Evolutionary conservation across 2,797 vertebrate genomes (phyloP), one percentile per base, ranked within the genome.

Genomic region (Ctenochaetus hawaiiensis): DNA sequence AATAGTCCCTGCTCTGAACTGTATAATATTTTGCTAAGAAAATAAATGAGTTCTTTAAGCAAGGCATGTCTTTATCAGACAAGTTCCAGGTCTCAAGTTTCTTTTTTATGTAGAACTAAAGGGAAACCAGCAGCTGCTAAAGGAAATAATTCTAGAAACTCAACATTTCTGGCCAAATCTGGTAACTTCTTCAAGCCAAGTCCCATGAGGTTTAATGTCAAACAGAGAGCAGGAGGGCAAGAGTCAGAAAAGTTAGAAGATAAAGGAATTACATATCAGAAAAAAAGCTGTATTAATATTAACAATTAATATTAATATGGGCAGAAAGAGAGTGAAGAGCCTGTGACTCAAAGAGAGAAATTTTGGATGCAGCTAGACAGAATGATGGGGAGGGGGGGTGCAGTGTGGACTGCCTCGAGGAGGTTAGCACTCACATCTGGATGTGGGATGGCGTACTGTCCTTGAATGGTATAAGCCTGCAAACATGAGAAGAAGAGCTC

Each of bases 401-500:
- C 58, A 82, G 84, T 47, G 80, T 62, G 68, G 77, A 59, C 77
- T 82, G 90, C 66, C 78, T 81, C 2, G 1, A 54, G 56, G 77
- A 41, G 66, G 63, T 77, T 61, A 75, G 80, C 87, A 99, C 98
- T 99, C 97, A 99, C 98, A 94, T 99, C 98, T 81, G 98, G 98
- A 94, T 99, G 98, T 79, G 98, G 97, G 93, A 99, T 99, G 93
- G 98, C 98, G 11, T 99, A 99, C 90, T 99, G 98, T 96, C 98
- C 98, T 96, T 99, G 98, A 94, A 99, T 99, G 85, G 98, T 98
- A 89, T 99, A 99, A 92, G 97, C 97, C 98, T 99, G 94, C 39
- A 90, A 93, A 91, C 75, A 85, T 6, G 58, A 89, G 78, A 59
- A 81, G 72, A 85, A 80, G 53, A 80, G 34, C 48, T 76, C 22